Conservation (phyloP, 2,113 vertebrate genomes). For the Rana temporaria region DNA sequence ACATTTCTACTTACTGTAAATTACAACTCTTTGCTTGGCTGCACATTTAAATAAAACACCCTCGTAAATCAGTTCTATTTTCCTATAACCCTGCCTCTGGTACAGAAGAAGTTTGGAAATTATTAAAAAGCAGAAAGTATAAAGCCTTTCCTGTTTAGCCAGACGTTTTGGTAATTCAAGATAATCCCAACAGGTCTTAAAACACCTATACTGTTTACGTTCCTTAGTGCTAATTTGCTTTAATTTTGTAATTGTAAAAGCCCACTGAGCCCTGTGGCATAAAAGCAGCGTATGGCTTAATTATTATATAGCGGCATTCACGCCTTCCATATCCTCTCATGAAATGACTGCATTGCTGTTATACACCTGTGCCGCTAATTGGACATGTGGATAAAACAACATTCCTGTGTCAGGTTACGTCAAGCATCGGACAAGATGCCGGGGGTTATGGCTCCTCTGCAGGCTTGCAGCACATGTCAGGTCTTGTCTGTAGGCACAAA, state of each 20-base stretch:
- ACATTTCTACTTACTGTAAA: too few relatives aligned
- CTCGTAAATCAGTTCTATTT: conserved; percentile 2
- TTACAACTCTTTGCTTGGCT: background rate
- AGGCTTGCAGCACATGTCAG: background rate
- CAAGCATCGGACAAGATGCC: background rate
- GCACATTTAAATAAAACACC: background rate
- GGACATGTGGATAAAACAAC: conserved; percentile 7
- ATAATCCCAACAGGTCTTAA: conserved; percentile 35
- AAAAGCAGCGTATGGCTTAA: background rate
- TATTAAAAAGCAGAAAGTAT: conserved; percentile 4
- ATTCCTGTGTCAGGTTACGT: background rate
- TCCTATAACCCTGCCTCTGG: background rate
- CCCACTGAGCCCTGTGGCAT: background rate
- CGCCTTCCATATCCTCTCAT: conserved; percentile 23
- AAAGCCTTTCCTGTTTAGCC: conserved; percentile 42
- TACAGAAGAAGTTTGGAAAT: conserved; percentile 8
- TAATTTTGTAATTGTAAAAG: conserved; percentile 30
- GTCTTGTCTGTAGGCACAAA: background rate
- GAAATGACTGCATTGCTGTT: conserved; percentile 15
- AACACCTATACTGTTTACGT: conserved; percentile 41
- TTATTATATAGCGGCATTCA: background rate
- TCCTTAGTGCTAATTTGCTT: conserved; percentile 34
- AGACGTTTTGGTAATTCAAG: conserved; percentile 37
- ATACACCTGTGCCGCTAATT: conserved; percentile 13
- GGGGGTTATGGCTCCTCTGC: background rate